phyloP scores from a whole-genome alignment of 37 sponge, comb jelly and placozoan species.

The Sycon ciliatum region DNA sequence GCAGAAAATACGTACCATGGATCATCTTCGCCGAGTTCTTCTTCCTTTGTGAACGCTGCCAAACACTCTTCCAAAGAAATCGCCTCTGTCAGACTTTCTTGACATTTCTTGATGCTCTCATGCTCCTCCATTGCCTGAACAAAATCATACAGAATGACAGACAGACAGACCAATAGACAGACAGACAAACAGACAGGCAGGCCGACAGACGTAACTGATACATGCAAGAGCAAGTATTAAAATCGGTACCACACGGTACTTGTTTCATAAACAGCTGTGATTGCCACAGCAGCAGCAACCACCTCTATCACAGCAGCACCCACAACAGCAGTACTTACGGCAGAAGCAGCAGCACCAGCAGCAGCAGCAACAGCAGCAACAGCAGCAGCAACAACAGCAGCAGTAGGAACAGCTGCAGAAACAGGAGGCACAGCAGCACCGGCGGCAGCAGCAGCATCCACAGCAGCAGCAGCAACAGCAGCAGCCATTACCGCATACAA shows the following conservation, averaged over 20 bases:
- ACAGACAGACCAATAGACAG: background rate
- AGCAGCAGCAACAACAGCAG: too few relatives aligned
- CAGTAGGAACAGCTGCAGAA: too few relatives aligned
- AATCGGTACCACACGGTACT: background rate
- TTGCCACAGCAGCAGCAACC: slow-evolving; percentile 16
- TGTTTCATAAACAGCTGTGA: background rate
- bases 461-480: background rate
- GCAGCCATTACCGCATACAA: background rate
- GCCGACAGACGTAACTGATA: background rate
- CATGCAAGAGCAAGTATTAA: background rate
- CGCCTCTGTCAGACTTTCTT: slow-evolving; percentile 51
- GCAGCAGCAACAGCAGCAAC: too few relatives aligned
- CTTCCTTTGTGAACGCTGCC: slow-evolving; percentile 80
- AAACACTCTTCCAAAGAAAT: slow-evolving; percentile 80
- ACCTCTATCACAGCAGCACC: slow-evolving; percentile 11
- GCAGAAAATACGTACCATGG: slow-evolving; percentile 87
- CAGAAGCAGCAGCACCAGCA: background rate
- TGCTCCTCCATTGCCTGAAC: slow-evolving; percentile 63
- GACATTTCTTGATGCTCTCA: slow-evolving; percentile 51
- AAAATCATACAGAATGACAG: background rate
- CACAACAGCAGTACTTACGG: background rate
- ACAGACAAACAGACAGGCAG: too few relatives aligned
- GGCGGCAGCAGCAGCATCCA: background rate
- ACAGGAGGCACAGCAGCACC: too few relatives aligned
- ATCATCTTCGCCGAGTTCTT: slow-evolving; percentile 91